A percentile compares a stretch with the other conserved stretches of the same genome.
phyloP scores from a whole-genome alignment of 1,140 invertebrate species.

The Zaprionus ghesquierei region DNA sequence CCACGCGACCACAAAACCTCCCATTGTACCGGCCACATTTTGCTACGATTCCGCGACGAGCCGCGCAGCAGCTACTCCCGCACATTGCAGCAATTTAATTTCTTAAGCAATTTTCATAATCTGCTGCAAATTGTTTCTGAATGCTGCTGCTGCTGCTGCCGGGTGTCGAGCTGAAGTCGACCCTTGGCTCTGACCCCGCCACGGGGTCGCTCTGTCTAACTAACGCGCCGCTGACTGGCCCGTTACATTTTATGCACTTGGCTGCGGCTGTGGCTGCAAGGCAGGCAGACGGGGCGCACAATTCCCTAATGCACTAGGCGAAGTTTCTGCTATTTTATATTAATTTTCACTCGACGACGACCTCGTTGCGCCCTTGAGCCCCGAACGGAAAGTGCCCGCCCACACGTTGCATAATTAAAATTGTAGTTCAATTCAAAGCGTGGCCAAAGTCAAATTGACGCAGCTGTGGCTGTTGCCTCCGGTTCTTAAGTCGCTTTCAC shows the following conservation, averaged over 20 bases:
- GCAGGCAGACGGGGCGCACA: slow-evolving; percentile 26
- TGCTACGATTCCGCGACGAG: background rate
- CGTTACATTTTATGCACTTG: slow-evolving; percentile 77
- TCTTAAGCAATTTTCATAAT: slow-evolving; percentile 82
- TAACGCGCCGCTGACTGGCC: slow-evolving; percentile 33
- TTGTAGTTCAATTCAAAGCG: slow-evolving; percentile 61
- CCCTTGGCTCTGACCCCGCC: slow-evolving; percentile 1
- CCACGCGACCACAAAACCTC: slow-evolving; percentile 51
- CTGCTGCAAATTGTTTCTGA: slow-evolving; percentile 82
- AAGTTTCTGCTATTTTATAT: slow-evolving; percentile 75
- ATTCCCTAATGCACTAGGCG: slow-evolving; percentile 64
- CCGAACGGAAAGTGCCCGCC: slow-evolving; percentile 28
- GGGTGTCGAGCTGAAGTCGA: background rate
- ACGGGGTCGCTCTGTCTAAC: background rate
- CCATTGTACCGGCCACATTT: slow-evolving; percentile 38
- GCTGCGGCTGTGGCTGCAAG: slow-evolving; percentile 45
- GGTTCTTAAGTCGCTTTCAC: background rate
- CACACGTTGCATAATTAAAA: slow-evolving; percentile 70
- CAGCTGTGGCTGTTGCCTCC: background rate
- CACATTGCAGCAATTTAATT: slow-evolving; percentile 78
- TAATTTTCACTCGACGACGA: slow-evolving; percentile 57
- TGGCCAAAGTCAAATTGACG: slow-evolving; percentile 14
- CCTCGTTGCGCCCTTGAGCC: slow-evolving; percentile 55
- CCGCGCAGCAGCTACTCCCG: background rate
- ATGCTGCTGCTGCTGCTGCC: slow-evolving; percentile 55